phyloP scores from a whole-genome alignment of 2,113 vertebrate genomes.

The Poeciliopsis occidentalis region DNA sequence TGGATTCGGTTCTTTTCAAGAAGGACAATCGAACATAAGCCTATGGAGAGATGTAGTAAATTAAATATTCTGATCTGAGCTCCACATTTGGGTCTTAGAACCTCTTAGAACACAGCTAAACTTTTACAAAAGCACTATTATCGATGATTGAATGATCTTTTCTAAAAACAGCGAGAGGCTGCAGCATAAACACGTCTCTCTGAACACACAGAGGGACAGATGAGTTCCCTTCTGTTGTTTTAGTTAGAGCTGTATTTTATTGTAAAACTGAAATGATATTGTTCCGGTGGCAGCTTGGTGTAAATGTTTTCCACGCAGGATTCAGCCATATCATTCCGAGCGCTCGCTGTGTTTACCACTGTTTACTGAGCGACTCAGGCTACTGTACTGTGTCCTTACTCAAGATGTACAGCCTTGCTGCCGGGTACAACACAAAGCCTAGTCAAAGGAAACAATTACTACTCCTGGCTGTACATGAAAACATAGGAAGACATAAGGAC shows the following conservation, averaged over 20 bases:
- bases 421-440: slow-evolving; percentile 23
- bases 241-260: too few species aligned
- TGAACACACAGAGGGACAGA: too few species aligned
- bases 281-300: slow-evolving; percentile 73
- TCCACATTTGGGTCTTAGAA: neutral
- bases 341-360: slow-evolving; percentile 71
- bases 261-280: slow-evolving; percentile 75
- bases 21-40: too few species aligned
- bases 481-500: slow-evolving; percentile 2
- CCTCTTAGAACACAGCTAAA: neutral
- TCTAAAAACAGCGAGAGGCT: slow-evolving; percentile 24
- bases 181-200: slow-evolving; percentile 53
- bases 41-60: too few species aligned
- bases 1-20: too few species aligned
- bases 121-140: slow-evolving; percentile 46
- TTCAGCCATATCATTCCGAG: slow-evolving; percentile 64
- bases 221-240: too few species aligned
- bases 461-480: neutral
- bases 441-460: neutral
- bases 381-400: slow-evolving; percentile 70
- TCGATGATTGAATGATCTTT: slow-evolving; percentile 60
- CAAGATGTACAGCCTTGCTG: slow-evolving; percentile 32
- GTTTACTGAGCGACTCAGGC: slow-evolving; percentile 71
- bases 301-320: slow-evolving; percentile 73
- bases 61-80: too few species aligned